These are phyloP conservation scores for Thunnus maccoyii DNA, from an alignment of 2,113 vertebrate species.

Conservation along the genomic window DNA sequence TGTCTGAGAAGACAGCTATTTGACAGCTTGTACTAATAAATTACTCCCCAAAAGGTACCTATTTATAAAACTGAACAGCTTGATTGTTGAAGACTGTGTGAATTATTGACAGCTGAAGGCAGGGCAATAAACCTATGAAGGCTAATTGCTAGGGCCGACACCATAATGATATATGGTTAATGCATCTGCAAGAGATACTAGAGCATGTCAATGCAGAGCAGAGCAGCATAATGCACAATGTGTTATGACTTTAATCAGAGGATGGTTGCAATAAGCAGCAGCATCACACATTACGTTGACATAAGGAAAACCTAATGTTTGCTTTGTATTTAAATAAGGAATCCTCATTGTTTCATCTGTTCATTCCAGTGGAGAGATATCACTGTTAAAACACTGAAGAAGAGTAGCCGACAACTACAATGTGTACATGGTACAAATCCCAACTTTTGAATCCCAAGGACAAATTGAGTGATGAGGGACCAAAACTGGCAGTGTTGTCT, in stretches of 20 bases:
- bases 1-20: neutral
- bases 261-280: neutral
- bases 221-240: slow-evolving; percentile 8
- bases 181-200: neutral
- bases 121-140: slow-evolving; percentile 12
- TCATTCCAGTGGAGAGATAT: neutral
- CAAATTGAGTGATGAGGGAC: too few species aligned
- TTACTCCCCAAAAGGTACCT: neutral
- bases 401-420: too few species aligned
- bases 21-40: slow-evolving; percentile 10
- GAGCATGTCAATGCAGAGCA: neutral
- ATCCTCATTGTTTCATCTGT: neutral
- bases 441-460: too few species aligned
- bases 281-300: neutral
- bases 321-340: neutral
- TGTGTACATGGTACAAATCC: too few species aligned
- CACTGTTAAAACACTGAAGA: too few species aligned
- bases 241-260: slow-evolving; percentile 9
- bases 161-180: slow-evolving; percentile 10
- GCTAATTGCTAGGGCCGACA: slow-evolving; percentile 1
- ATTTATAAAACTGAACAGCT: neutral
- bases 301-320: slow-evolving; percentile 16
- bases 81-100: neutral
- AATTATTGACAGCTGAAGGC: slow-evolving; percentile 19
- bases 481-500: too few species aligned